These are phyloP conservation scores for Nettapus auritus DNA, from an alignment of 2,113 vertebrate genomes.

Conservation along the genomic window DNA sequence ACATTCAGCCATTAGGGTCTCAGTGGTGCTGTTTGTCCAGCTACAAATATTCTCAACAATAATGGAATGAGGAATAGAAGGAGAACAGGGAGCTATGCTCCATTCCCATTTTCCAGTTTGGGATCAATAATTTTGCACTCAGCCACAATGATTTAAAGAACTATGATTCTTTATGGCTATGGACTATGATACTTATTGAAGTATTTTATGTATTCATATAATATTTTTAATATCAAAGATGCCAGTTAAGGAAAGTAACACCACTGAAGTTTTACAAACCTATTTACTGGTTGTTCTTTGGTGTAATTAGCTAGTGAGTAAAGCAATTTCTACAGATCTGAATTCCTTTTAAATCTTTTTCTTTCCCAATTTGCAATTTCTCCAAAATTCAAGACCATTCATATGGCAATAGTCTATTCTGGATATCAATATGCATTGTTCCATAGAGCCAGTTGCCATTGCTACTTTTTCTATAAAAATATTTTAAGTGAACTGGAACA, in stretches of 20 bases:
- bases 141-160: background rate
- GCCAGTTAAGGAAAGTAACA: background rate
- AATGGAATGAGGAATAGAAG: background rate
- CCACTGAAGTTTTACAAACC: background rate
- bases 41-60: background rate
- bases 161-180: background rate
- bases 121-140: background rate
- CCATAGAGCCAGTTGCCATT: background rate
- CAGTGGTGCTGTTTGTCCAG: background rate
- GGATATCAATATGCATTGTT: accelerated
- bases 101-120: background rate
- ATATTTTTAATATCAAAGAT: background rate
- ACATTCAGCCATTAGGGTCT: background rate
- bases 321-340: background rate
- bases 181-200: background rate
- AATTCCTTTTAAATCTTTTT: background rate
- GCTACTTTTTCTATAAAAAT: accelerated
- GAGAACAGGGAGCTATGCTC: background rate
- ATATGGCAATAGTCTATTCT: background rate
- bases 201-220: background rate
- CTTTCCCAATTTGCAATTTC: background rate
- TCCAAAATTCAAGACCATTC: background rate
- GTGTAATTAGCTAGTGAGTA: background rate
- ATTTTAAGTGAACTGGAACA: background rate
- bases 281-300: background rate